Evolutionary conservation across 2,888 invertebrate genomes (phyloP).

Genomic region (Melanotus villosus): DNA sequence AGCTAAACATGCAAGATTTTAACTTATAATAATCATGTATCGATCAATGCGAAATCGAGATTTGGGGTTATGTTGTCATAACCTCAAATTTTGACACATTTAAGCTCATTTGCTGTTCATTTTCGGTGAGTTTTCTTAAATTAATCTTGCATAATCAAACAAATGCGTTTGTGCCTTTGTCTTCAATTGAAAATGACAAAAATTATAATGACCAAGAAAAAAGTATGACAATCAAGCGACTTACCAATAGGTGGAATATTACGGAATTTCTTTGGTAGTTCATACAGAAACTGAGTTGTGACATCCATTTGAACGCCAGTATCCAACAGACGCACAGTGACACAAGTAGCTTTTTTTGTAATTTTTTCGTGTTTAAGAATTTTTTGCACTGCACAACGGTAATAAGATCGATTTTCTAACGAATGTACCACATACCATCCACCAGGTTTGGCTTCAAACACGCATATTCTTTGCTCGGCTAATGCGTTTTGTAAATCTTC

Average conservation of each 20-base stretch:
- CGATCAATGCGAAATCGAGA: too few relatives aligned
- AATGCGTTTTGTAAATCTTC: slow-evolving; percentile 56
- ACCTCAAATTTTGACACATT: too few relatives aligned
- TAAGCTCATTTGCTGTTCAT: too few relatives aligned
- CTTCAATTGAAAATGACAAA: too few relatives aligned
- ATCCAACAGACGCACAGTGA: slow-evolving; percentile 74
- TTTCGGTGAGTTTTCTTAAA: too few relatives aligned
- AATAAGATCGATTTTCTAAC: slow-evolving; percentile 67
- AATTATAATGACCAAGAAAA: too few relatives aligned
- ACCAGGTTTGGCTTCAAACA: slow-evolving; percentile 69
- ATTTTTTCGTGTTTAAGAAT: slow-evolving; percentile 62
- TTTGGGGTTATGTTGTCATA: too few relatives aligned
- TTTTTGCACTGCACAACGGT: slow-evolving; percentile 73
- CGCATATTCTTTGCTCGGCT: slow-evolving; percentile 53
- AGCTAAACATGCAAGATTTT: too few relatives aligned
- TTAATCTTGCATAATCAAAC: too few relatives aligned
- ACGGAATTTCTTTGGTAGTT: slow-evolving; percentile 71
- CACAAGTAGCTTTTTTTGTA: slow-evolving; percentile 50
- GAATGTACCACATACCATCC: slow-evolving; percentile 73
- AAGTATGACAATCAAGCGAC: not conserved
- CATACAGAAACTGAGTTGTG: slow-evolving; percentile 67
- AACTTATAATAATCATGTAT: too few relatives aligned
- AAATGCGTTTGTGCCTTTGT: too few relatives aligned
- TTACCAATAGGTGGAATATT: slow-evolving; percentile 67
- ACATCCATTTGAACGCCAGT: slow-evolving; percentile 70